Percentiles rank a stretch among this genome's conserved stretches.
Evolutionary conservation across 2,113 vertebrate genomes (phyloP).

Genomic region (Vicugna pacos): DNA sequence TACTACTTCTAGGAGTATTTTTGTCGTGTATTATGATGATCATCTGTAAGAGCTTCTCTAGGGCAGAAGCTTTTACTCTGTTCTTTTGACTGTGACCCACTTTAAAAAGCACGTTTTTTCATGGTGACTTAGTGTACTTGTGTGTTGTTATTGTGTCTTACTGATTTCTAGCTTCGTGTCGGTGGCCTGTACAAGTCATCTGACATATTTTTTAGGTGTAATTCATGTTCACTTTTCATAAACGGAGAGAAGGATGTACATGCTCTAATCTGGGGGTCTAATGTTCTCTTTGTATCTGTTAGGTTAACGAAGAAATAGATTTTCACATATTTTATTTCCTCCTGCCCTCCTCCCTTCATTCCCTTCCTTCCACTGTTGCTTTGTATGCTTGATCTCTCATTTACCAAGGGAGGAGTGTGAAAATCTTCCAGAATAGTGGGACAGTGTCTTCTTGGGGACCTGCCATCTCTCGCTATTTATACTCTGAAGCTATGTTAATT

Average conservation of each 20-base stretch:
- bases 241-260: not conserved
- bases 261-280: not conserved
- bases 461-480: not conserved
- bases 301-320: not conserved
- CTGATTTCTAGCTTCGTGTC: not conserved
- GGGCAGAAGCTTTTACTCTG: not conserved
- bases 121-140: not conserved
- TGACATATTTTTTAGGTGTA: not conserved
- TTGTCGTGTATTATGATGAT: not conserved
- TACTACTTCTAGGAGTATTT: not conserved
- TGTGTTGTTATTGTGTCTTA: not conserved
- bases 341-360: not conserved
- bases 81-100: not conserved
- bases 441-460: not conserved
- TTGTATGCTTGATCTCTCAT: not conserved
- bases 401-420: not conserved
- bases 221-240: not conserved
- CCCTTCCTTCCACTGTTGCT: not conserved
- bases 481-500: not conserved
- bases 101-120: conserved; percentile 7
- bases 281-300: not conserved
- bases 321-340: not conserved
- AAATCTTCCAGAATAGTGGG: not conserved
- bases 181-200: not conserved
- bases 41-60: not conserved